Base-by-base conservation (phyloP, 2,888 invertebrate genomes). In the Caenorhabditis japonica region DNA sequence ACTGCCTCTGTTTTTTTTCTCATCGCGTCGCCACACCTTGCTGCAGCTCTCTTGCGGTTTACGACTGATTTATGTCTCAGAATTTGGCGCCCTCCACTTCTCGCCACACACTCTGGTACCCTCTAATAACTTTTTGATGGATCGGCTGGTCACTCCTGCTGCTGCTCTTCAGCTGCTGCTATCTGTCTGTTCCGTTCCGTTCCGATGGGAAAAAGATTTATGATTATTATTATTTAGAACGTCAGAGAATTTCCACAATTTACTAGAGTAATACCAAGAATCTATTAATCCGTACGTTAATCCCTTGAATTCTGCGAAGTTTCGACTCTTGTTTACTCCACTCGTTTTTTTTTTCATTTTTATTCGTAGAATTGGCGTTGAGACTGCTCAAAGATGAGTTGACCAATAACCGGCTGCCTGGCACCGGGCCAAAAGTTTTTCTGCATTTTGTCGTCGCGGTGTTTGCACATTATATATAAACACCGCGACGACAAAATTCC, bases 111-210 rank as follows among this genome's bases (percentile, higher is more conserved):
- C 43, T 47, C 30, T 15, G 43, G n/a, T 23, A 12, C 46, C 38
- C 55, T 30, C 44, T 43, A 43, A 46, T 46, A 58, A 58, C 46
- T 58, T 58, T 55, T 64, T 55, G 62, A 64, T 64, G 53, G 55
- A 64, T 46, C 43, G 21, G 10, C 52, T 52, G 47, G 17, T 15
- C 23, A 19, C 15, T 13, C 13, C 10, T 4, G 25, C 25, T 17
- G 8, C 15, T 12, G 33, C 61, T 36, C 25, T 23, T 61, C 59
- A 10, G 47, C 17, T 38, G 44, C n/a, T n/a, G 15, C 46, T 38
- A 47, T 34, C 34, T 49, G 49, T 49, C 34, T 10, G 33, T 30
- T 34, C 12, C 17, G 8, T 15, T 15, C n/a, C 4, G n/a, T n/a
- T 17, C 17, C 17, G 15, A 38, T 38, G 38, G n/a, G n/a, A n/a